Evolutionary conservation across 2,888 invertebrate species (phyloP).

Genomic region (Ennomos fuscantarius): DNA sequence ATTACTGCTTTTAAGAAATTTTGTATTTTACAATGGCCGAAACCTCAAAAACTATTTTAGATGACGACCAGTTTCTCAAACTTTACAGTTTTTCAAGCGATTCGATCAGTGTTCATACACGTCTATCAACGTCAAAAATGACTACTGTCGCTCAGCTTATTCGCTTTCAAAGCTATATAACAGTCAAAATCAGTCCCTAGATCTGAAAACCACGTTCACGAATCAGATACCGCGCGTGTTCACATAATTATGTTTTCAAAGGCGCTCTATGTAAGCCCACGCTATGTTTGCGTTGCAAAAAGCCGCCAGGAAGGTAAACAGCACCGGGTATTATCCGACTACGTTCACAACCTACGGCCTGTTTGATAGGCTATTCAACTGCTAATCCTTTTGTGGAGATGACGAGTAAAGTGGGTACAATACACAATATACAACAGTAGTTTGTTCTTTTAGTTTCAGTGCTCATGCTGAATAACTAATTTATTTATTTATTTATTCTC

Average conservation of each 20-base stretch:
- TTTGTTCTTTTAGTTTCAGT: too few relatives aligned
- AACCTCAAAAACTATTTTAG: too few relatives aligned
- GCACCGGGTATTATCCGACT: conserved; percentile 56
- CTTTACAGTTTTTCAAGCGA: too few relatives aligned
- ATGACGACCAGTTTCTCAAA: too few relatives aligned
- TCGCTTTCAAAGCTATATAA: neutral
- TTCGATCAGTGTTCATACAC: too few relatives aligned
- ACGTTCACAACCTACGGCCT: conserved; percentile 35
- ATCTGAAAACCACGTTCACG: conserved; percentile 14
- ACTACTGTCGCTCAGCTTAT: too few relatives aligned
- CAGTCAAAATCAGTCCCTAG: conserved; percentile 1
- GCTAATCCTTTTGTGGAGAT: conserved; percentile 3
- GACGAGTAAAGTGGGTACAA: conserved; percentile 7
- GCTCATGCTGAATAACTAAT: too few relatives aligned
- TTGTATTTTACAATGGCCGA: too few relatives aligned
- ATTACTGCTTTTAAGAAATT: too few relatives aligned
- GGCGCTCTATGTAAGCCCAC: conserved; percentile 39
- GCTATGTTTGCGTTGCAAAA: conserved; percentile 63
- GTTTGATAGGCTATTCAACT: conserved; percentile 33
- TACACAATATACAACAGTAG: neutral
- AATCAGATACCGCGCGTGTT: conserved; percentile 32
- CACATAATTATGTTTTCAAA: conserved; percentile 46
- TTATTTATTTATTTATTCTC: too few relatives aligned
- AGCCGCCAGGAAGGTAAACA: conserved; percentile 57
- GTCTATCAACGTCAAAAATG: too few relatives aligned